phyloP scores from a whole-genome alignment of 2,797 vertebrate species.

The Poecilia velifera region DNA sequence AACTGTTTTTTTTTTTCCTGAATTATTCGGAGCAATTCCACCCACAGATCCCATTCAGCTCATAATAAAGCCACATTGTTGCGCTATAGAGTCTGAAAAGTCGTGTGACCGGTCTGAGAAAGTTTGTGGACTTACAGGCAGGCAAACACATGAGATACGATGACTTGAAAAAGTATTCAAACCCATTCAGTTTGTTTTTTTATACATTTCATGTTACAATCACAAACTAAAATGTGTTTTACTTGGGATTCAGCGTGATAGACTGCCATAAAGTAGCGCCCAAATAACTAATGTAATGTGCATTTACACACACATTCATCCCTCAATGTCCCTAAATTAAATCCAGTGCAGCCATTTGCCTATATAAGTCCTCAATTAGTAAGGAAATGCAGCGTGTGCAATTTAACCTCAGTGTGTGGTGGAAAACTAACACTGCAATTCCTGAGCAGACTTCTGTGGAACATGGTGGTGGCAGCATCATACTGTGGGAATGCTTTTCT shows the following conservation, averaged over 20 bases:
- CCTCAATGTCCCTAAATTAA: neutral
- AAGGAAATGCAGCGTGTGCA: neutral
- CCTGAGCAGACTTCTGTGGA: neutral
- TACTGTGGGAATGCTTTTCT: neutral
- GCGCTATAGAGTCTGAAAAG: slow-evolving; percentile 24
- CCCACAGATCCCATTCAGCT: slow-evolving; percentile 62
- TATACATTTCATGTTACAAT: neutral
- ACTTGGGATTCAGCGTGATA: neutral
- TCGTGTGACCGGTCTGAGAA: slow-evolving; percentile 55
- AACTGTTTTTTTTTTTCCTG: slow-evolving; percentile 28
- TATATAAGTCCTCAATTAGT: neutral
- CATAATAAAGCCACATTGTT: slow-evolving; percentile 66
- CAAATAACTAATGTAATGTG: neutral
- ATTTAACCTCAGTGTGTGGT: neutral
- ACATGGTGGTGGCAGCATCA: neutral
- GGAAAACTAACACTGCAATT: neutral
- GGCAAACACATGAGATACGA: slow-evolving; percentile 48
- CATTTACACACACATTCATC: neutral
- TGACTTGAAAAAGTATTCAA: neutral
- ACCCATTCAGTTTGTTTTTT: neutral
- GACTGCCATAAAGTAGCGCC: neutral
- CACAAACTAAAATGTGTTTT: neutral
- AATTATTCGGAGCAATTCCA: slow-evolving; percentile 47
- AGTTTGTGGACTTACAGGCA: slow-evolving; percentile 54
- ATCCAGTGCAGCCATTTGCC: neutral